Conservation (phyloP, 2,888 invertebrate genomes). For the Cryptosula pallasiana region DNA sequence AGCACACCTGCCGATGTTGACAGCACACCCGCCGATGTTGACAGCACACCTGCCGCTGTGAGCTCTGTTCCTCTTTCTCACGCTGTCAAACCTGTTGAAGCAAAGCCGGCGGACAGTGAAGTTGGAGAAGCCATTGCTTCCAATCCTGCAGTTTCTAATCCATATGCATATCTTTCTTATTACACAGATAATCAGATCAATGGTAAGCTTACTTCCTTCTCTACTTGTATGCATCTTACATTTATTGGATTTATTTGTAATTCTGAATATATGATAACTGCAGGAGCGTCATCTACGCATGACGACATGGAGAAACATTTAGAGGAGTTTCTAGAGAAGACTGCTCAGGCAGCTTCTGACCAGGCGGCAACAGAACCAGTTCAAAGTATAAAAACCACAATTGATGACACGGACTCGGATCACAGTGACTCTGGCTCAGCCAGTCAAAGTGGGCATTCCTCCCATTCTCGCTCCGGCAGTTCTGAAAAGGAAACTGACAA, state of each 20-base stretch:
- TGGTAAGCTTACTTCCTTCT: not conserved
- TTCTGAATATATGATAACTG: not conserved
- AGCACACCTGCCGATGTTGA: not conserved
- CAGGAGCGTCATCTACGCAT: not conserved
- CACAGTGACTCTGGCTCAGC: not conserved
- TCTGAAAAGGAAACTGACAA: not conserved
- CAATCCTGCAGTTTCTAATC: not conserved
- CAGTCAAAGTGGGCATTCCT: not conserved
- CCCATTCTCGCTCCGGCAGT: not conserved
- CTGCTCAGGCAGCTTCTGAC: not conserved
- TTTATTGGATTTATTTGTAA: not conserved
- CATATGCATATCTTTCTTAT: conserved; percentile 15
- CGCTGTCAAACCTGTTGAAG: no score
- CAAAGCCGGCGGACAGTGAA: not conserved
- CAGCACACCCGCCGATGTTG: not conserved
- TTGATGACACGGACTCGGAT: not conserved
- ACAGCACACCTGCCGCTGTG: not conserved
- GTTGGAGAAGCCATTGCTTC: not conserved
- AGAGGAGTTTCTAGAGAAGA: conserved; percentile 18
- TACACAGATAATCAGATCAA: not conserved
- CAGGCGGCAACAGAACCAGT: not conserved
- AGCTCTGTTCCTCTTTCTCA: not conserved
- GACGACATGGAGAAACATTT: conserved; percentile 18
- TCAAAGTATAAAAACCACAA: not conserved
- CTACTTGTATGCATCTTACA: not conserved